phyloP scores from a whole-genome alignment of 2,113 vertebrate species.

The Pheucticus melanocephalus region DNA sequence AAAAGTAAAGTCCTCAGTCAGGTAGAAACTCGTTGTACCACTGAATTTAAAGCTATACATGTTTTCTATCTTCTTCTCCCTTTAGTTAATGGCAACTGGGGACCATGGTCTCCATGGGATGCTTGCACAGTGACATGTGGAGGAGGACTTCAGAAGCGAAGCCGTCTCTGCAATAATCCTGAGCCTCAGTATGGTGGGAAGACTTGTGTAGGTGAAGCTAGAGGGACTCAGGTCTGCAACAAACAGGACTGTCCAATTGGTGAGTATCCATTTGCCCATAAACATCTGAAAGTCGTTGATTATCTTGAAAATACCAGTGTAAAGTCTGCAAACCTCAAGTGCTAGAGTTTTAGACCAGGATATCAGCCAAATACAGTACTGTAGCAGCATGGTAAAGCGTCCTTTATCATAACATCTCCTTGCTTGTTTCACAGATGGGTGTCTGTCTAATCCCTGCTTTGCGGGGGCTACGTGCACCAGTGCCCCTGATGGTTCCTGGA shows the following conservation, averaged over 20 bases:
- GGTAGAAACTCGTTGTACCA: neutral
- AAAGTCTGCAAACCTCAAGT: neutral
- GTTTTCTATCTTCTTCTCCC: neutral
- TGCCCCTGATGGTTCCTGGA: conserved; percentile 92
- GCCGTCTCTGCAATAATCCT: conserved; percentile 90
- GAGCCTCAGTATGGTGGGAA: conserved; percentile 89
- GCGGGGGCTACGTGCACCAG: conserved; percentile 86
- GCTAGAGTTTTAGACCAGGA: neutral
- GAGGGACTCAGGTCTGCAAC: conserved; percentile 86
- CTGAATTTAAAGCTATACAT: neutral
- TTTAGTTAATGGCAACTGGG: conserved; percentile 93
- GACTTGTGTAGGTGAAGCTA: conserved; percentile 83
- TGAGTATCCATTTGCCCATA: conserved; percentile 46
- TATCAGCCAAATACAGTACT: neutral
- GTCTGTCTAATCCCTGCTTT: conserved; percentile 96
- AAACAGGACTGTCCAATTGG: conserved; percentile 82
- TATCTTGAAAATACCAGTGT: neutral
- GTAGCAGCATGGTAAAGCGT: neutral
- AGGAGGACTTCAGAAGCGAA: conserved; percentile 86
- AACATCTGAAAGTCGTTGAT: neutral
- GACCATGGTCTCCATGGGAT: conserved; percentile 95
- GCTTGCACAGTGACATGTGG: conserved; percentile 90
- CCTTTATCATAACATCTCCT: neutral
- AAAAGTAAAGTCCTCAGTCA: neutral
- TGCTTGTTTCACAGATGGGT: conserved; percentile 82